A percentile compares a stretch with the other conserved stretches of the same genome.
Evolutionary conservation across 2,113 vertebrate species (phyloP).

Genomic region (Pteruthius melanotis): DNA sequence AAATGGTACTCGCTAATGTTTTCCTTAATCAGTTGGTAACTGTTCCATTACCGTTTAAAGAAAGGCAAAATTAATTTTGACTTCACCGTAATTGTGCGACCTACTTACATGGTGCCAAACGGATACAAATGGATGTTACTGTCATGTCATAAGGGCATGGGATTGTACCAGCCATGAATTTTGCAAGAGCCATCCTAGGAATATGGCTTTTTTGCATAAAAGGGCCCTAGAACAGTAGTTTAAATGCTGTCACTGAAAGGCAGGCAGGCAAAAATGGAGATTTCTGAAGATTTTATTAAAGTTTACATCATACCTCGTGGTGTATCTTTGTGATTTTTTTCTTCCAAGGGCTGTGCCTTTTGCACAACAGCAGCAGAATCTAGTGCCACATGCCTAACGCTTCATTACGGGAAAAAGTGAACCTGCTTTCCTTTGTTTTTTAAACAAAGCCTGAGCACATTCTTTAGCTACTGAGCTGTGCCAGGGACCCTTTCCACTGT

Average conservation of each 20-base stretch:
- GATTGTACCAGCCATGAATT: slow-evolving; percentile 39
- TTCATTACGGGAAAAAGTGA: background rate
- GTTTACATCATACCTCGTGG: background rate
- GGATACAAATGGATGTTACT: slow-evolving; percentile 33
- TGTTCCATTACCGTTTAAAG: background rate
- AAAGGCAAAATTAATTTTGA: slow-evolving; percentile 43
- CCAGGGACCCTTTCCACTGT: background rate
- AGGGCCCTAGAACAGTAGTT: background rate
- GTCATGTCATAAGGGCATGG: slow-evolving; percentile 12
- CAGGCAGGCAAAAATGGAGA: background rate
- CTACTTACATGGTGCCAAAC: slow-evolving; percentile 17
- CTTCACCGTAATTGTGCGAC: slow-evolving; percentile 4
- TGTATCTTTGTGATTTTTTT: background rate
- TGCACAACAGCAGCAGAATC: background rate
- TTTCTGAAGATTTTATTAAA: background rate
- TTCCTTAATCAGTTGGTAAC: slow-evolving; percentile 66
- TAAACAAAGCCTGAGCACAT: slow-evolving; percentile 9
- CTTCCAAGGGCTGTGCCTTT: background rate
- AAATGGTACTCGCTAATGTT: slow-evolving; percentile 60
- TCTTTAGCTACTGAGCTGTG: background rate
- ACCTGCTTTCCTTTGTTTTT: background rate
- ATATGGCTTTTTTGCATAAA: background rate
- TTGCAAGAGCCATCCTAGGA: slow-evolving; percentile 18
- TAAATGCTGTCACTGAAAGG: background rate
- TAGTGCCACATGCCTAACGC: background rate